A percentile compares a stretch with the other conserved stretches of the same genome.
These are phyloP conservation scores for Sus cebifrons DNA, from an alignment of 2,797 vertebrate genomes.

Conservation along the genomic window DNA sequence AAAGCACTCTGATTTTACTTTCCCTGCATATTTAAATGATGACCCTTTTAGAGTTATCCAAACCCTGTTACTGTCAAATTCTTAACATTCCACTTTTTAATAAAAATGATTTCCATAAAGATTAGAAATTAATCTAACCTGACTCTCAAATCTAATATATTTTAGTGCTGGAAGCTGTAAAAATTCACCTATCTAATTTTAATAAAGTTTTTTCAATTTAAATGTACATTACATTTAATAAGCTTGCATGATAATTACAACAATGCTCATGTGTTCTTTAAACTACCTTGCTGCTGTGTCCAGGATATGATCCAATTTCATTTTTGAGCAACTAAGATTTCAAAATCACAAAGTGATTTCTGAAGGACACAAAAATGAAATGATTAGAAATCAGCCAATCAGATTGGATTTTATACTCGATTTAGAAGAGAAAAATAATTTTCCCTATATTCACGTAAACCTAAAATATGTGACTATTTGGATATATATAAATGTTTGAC, in stretches of 20 bases:
- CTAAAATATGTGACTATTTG: constrained; percentile 54
- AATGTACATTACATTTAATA: constrained; percentile 95
- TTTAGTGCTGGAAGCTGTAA: constrained; percentile 94
- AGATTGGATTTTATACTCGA: constrained; percentile 31
- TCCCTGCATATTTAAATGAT: constrained; percentile 88
- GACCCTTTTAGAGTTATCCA: constrained; percentile 80
- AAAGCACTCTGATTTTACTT: constrained; percentile 82
- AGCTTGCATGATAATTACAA: constrained; percentile 91
- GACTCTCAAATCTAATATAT: constrained; percentile 90
- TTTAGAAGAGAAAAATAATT: constrained; percentile 48
- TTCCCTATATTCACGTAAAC: constrained; percentile 44
- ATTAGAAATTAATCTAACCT: constrained; percentile 92
- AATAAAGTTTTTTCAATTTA: constrained; percentile 95
- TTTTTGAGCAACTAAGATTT: constrained; percentile 85
- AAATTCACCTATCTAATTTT: constrained; percentile 93
- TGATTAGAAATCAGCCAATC: constrained; percentile 63
- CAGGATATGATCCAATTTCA: constrained; percentile 88
- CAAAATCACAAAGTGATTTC: constrained; percentile 70
- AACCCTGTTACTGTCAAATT: constrained; percentile 89
- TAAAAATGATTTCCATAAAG: constrained; percentile 90
- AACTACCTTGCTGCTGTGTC: constrained; percentile 89
- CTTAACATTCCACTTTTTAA: constrained; percentile 89
- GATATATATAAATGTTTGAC: constrained; percentile 58
- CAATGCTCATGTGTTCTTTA: constrained; percentile 89
- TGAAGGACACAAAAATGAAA: constrained; percentile 76